These are phyloP conservation scores for Phrynocephalus forsythii DNA, from an alignment of 2,797 vertebrate genomes.

Conservation along the genomic window DNA sequence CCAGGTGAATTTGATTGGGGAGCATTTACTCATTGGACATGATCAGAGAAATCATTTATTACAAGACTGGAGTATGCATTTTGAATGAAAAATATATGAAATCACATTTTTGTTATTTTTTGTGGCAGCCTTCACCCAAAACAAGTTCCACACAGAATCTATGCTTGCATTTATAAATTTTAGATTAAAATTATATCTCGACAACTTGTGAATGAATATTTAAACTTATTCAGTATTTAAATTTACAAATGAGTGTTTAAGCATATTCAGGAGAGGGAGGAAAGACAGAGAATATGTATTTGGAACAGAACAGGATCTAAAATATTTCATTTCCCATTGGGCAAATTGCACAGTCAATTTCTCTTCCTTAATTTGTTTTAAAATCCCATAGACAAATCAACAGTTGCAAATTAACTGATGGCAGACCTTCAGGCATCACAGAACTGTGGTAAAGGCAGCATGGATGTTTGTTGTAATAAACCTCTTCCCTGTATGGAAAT, in stretches of 20 bases:
- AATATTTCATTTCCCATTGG: not conserved
- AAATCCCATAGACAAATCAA: slow-evolving; percentile 13
- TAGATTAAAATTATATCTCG: not conserved
- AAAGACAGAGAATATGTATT: not conserved
- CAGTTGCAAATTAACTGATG: not conserved
- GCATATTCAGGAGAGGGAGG: not conserved
- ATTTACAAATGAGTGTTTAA: not conserved
- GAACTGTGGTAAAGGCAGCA: not conserved
- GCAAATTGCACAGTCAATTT: not conserved
- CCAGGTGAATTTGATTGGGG: not conserved
- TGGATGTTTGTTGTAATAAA: not conserved
- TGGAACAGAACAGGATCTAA: not conserved
- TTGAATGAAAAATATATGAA: not conserved
- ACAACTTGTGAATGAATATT: not conserved
- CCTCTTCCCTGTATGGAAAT: not conserved
- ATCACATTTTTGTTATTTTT: not conserved
- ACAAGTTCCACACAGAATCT: no score
- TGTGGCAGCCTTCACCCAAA: not conserved
- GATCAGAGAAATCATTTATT: not conserved
- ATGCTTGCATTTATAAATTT: not conserved
- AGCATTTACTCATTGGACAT: not conserved
- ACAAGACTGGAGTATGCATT: not conserved
- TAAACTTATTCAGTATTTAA: not conserved
- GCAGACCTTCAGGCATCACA: not conserved
- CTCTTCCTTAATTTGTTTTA: not conserved